Evolutionary conservation across 2,888 invertebrate species (phyloP), one percentile per base, ranked within the genome.

Genomic region (Serripes groenlandicus): DNA sequence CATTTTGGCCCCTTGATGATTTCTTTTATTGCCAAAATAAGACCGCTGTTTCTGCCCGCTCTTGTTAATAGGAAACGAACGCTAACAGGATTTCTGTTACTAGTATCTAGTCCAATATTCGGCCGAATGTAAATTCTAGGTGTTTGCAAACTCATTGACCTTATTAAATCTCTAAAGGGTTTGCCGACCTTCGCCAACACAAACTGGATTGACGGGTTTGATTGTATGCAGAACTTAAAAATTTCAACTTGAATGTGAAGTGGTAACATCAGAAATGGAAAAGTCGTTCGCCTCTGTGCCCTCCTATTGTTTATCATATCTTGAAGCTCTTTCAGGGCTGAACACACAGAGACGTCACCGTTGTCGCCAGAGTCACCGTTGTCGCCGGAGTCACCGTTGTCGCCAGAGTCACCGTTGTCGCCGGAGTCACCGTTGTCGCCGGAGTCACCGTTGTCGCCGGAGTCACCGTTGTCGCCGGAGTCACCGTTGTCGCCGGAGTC

Each of bases 151-250:
- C 30, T 28, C 54, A 71, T 56, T n/a, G 15, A 21, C 34, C 54
- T 49, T 18, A 71, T 37, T 26, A 71, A 28, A 21, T 71, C 5
- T 49, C n/a, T 3, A 71, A 71, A 71, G n/a, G 30, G 54, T 15
- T n/a, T 26, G 54, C 54, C 56, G 7, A 52, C 71, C 28, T 52
- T 71, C 42, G 30, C 54, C n/a, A 71, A 30, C 11, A 71, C 56
- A 32, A 71, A 71, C 32, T 56, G 52, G 49, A 71, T 52, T 21
- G 30, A 18, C 30, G 71, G 71, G 54, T 71, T 71, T 18, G 52
- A 7, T 32, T 56, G 32, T 30, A 54, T 23, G 11, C 18, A 26
- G n/a, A 28, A 26, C 15, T 32, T 18, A 23, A 37, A n/a, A 49
- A 42, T 69, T 23, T 32, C 49, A 42, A 23, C 69, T 69, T 69